Base-by-base conservation (phyloP, 2,113 vertebrate genomes). In the Erythrocebus patas region DNA sequence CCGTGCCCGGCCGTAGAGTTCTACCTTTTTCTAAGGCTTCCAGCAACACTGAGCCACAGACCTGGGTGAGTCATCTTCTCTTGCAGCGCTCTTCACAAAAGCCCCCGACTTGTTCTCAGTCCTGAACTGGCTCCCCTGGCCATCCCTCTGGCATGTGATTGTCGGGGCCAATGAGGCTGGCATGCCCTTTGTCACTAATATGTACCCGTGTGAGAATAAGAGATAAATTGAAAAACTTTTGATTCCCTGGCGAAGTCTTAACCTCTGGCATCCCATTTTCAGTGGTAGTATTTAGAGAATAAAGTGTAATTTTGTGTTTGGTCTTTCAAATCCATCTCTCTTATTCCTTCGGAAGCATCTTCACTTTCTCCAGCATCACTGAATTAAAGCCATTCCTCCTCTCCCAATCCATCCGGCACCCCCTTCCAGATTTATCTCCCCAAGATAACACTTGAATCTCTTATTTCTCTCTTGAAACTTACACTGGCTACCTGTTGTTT, bases 361-460 rank as follows among this genome's bases (percentile, higher is more conserved):
- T 55, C 23, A 13, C 66, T 84, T 93, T 96, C 82, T 76, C 80
- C 68, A 89, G 8, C 64, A 70, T 30, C 48, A 12, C 38, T 70
- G 57, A 82, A 23, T 25, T 43, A 50, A 73, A 83, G 32, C 32
- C 23, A 4, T 5, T 50, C 32, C 40, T 82, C 16, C 9, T 78
- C 50, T 25, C 38, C 35, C 59, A 35, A 1, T 30, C n/a, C 11
- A 1, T 23, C 55, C n/a, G 4, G 14, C 1, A 2, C 5, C 35
- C 32, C 1, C 40, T 40, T 64, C 57, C 78, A 14, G 25, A n/a
- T 17, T n/a, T 9, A 0, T 18, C 27, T 45, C 76, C 80, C 70
- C 30, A 38, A 5, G 35, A 79, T 14, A 32, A 30, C 45, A 20
- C 32, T 81, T 0, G 2, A 12, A 4, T 50, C 25, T 6, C 70